Percentiles rank a stretch among this genome's conserved stretches.
Conservation (phyloP, 1,140 invertebrate genomes). For the Dendroctonus ponderosae region DNA sequence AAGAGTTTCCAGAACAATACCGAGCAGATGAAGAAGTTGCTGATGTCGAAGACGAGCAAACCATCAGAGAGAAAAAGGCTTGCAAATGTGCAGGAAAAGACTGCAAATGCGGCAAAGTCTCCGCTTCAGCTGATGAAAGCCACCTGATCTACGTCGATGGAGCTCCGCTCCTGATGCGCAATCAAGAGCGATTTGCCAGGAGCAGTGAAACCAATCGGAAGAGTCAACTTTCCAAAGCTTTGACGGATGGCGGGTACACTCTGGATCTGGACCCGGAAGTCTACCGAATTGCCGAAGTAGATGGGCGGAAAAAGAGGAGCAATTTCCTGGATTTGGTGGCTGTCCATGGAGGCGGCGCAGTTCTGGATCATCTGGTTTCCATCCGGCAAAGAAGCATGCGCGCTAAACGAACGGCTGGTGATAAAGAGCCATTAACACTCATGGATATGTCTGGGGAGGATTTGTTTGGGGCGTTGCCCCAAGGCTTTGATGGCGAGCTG, state of each 20-base stretch:
- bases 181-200: not conserved
- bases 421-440: constrained; percentile 36
- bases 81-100: constrained; percentile 20
- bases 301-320: constrained; percentile 34
- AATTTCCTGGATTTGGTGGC: constrained; percentile 36
- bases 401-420: constrained; percentile 30
- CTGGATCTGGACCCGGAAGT: constrained; percentile 30
- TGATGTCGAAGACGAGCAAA: not conserved
- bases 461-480: constrained; percentile 47
- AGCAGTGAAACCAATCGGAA: not conserved
- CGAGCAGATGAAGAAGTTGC: not conserved
- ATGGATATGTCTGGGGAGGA: constrained; percentile 45
- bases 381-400: constrained; percentile 37
- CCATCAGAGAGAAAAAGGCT: constrained; percentile 3
- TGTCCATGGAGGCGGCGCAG: constrained; percentile 35
- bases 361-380: constrained; percentile 35
- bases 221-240: not conserved
- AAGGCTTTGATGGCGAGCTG: constrained; percentile 46
- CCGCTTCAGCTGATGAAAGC: not conserved
- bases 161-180: not conserved
- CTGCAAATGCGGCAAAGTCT: constrained; percentile 22
- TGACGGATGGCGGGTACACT: constrained; percentile 26
- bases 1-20: no score
- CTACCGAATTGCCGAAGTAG: constrained; percentile 15
- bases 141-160: constrained; percentile 11